Evolutionary conservation across 2,113 vertebrate genomes (phyloP).

Genomic region (Chitala chitala): DNA sequence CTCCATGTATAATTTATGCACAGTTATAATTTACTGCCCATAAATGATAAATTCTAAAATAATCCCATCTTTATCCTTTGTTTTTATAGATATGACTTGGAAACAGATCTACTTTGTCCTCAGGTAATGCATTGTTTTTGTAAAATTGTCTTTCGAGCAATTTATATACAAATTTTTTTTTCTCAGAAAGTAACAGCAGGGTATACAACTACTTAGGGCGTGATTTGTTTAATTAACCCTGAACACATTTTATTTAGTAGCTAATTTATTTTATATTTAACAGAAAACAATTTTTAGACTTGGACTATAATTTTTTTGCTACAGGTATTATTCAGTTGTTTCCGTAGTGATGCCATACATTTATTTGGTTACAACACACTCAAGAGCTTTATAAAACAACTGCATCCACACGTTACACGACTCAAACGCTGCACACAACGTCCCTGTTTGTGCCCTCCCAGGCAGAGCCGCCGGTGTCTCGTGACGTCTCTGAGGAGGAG

Average conservation of each 20-base stretch:
- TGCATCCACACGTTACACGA: no score
- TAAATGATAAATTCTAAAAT: neutral
- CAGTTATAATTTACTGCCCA: neutral
- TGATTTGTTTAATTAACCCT: no score
- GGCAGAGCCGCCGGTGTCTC: conserved; percentile 30
- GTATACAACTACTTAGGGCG: no score
- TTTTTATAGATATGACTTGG: neutral
- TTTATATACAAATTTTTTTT: neutral
- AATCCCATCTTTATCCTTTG: conserved; percentile 15
- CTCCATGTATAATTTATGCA: neutral
- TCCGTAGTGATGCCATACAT: no score
- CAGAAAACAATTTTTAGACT: no score
- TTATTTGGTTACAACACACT: no score
- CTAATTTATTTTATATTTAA: no score
- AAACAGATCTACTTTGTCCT: neutral
- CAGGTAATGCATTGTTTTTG: conserved; percentile 23
- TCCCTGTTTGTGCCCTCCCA: neutral
- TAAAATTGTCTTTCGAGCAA: neutral
- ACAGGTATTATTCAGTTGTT: no score
- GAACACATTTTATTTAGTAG: no score
- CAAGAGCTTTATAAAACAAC: no score
- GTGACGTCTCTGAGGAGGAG: conserved; percentile 62
- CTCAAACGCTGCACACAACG: no score
- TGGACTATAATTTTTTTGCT: no score
- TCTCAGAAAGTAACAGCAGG: neutral